Evolutionary conservation across 2,888 invertebrate genomes (phyloP), one percentile per base, ranked within the genome.

Genomic region (Thera britannica): DNA sequence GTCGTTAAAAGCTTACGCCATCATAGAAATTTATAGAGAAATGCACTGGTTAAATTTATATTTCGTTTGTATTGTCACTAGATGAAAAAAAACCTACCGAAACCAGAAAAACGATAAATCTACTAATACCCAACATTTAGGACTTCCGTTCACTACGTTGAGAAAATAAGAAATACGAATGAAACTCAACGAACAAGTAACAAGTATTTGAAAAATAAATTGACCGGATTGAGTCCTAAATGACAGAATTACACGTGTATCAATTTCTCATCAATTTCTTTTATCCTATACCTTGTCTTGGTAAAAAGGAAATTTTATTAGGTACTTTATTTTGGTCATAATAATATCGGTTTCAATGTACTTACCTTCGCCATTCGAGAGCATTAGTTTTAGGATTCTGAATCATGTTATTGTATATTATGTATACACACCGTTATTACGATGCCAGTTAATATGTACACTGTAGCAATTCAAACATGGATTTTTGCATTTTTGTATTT

Each of bases 71-170:
- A 41, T 41, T 41, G 41, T 7, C 41, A 41, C 3, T 41, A 41
- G 41, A 41, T 7, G 7, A 5, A 5, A 41, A 41, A 41, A 41
- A 7, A 5, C 7, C 41, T 41, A 69, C 68, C 65, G 61, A 68
- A 70, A 75, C 63, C 75, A 75, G 76, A 73, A 72, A 75, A 70
- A 76, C 77, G 74, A 79, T 81, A 81, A 80, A 77, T 77, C 78
- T 76, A 76, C 76, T 77, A 76, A 77, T 78, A 78, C 77, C 73
- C 78, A 79, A 80, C 80, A 77, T 77, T 41, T 5, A 3, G 72
- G 65, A 70, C 72, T 75, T 75, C 41, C 51, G 9, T 41, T 52
- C 52, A 36, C 52, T 52, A 36, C 35, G 35, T 11, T 52, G 38
- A 36, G 12, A 7, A 54, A 35, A 64, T 55, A 59, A 60, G 51